These are phyloP conservation scores for Gryllus longicercus DNA, from an alignment of 2,888 invertebrate species.

Conservation along the genomic window DNA sequence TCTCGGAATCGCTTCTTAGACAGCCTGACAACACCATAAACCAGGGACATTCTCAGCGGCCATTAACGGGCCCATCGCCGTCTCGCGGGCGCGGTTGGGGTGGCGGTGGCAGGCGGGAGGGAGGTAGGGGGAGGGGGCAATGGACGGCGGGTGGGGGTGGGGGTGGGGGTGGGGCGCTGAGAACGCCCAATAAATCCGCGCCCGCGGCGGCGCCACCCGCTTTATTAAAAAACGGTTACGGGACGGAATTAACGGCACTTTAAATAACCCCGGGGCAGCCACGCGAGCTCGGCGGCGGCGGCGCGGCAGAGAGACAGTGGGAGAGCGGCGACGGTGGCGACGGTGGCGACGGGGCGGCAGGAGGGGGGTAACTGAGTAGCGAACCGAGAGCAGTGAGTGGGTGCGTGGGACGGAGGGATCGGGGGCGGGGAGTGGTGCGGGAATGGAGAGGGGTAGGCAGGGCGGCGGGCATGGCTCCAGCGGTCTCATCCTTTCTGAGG, in stretches of 20 bases:
- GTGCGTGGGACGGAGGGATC: no score
- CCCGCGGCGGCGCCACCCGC: background rate
- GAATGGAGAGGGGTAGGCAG: no score
- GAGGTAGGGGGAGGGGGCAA: background rate
- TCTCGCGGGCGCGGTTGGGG: background rate
- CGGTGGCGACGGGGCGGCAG: no score
- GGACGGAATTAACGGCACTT: slow-evolving; percentile 17
- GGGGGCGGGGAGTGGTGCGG: no score
- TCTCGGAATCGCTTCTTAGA: slow-evolving; percentile 2
- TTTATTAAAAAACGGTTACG: slow-evolving; percentile 8
- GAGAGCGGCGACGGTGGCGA: no score
- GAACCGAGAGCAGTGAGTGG: no score
- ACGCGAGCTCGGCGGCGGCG: no score
- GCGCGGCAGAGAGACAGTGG: no score
- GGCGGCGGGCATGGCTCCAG: no score
- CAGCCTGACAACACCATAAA: slow-evolving; percentile 17
- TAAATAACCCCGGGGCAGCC: background rate
- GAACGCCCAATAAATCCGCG: background rate
- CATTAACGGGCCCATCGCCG: background rate
- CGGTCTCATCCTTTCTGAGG: no score
- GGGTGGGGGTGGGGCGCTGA: no score
- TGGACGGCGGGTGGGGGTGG: background rate
- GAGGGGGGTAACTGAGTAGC: no score
- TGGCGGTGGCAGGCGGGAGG: background rate
- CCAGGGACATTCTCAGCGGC: background rate